Percentiles rank a stretch among this genome's conserved stretches.
phyloP scores from a whole-genome alignment of 53 echinoderm and acorn worm genomes.

The Temnopleurus reevesii region DNA sequence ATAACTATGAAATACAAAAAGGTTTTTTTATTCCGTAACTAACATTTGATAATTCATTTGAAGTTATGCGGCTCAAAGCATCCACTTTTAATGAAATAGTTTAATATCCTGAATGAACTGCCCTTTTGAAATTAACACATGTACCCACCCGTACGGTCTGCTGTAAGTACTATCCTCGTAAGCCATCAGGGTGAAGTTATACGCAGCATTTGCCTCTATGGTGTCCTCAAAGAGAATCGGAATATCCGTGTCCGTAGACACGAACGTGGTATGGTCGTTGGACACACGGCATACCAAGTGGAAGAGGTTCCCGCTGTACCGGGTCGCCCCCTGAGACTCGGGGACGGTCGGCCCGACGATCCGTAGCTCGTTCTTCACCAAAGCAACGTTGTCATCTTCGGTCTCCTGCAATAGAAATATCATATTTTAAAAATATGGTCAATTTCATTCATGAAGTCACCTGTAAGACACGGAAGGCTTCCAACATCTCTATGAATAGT shows the following conservation, averaged over 20 bases:
- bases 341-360: not conserved
- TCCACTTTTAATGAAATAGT: no score
- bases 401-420: not conserved
- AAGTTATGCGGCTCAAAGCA: no score
- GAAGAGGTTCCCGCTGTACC: not conserved
- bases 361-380: not conserved
- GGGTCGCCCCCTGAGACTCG: not conserved
- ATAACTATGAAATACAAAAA: no score
- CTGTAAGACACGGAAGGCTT: no score
- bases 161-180: not conserved
- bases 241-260: not conserved
- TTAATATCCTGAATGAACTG: no score
- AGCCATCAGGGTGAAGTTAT: not conserved
- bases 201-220: not conserved
- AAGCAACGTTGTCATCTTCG: not conserved
- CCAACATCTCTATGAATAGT: no score
- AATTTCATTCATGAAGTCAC: no score
- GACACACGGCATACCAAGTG: not conserved
- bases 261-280: not conserved
- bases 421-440: no score
- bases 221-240: not conserved
- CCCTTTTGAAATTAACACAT: no score
- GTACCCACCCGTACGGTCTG: not conserved
- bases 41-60: no score
- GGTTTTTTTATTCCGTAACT: no score